Conservation (phyloP, 2,797 vertebrate species). For the Chrosomus eos region DNA sequence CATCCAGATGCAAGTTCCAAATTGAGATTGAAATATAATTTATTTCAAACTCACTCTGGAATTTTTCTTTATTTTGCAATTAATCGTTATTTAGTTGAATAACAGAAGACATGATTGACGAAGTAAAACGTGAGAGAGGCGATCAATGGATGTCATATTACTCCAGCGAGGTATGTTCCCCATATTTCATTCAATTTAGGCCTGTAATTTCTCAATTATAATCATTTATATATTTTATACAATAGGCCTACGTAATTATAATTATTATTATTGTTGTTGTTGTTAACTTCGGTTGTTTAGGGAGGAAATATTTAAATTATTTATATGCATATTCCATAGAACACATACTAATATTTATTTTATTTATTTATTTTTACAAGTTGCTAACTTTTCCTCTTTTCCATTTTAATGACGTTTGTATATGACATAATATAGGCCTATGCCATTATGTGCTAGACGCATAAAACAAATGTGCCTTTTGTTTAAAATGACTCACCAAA, state of each 20-base stretch:
- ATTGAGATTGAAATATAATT: neutral
- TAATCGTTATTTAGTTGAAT: neutral
- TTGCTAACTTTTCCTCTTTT: neutral
- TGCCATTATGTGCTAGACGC: no score
- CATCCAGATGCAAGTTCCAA: neutral
- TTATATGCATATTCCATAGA: neutral
- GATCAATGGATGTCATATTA: constrained; percentile 58
- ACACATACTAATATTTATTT: neutral
- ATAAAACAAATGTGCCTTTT: neutral
- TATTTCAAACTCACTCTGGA: neutral
- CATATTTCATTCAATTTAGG: neutral
- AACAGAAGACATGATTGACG: constrained; percentile 54
- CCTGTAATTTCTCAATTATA: neutral
- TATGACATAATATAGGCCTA: neutral
- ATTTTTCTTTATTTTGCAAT: neutral
- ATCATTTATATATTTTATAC: neutral
- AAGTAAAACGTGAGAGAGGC: constrained; percentile 58
- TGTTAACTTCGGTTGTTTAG: neutral
- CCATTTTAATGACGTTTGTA: neutral
- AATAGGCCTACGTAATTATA: no score
- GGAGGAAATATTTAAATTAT: neutral
- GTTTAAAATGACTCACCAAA: neutral
- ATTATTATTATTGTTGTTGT: neutral
- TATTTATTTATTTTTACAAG: neutral
- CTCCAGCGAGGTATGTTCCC: constrained; percentile 50